phyloP scores from a whole-genome alignment of 2,888 invertebrate species.

The Microctonus aethiopoides region DNA sequence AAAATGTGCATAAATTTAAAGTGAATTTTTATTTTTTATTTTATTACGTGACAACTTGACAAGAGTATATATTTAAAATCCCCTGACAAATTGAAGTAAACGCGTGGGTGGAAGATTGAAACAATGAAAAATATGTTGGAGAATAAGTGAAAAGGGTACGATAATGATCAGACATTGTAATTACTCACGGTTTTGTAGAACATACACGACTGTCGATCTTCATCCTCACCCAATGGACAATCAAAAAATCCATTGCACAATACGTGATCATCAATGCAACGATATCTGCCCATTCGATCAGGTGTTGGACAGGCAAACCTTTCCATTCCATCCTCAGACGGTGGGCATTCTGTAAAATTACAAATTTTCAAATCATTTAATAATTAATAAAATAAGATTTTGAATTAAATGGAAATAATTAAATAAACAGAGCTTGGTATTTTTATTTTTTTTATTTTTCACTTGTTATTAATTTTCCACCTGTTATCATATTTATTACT shows the following conservation, averaged over 20 bases:
- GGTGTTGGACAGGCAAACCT: slow-evolving; percentile 94
- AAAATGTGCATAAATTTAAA: not conserved
- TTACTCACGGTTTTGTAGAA: slow-evolving; percentile 93
- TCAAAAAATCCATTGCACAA: slow-evolving; percentile 95
- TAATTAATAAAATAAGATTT: too few species aligned
- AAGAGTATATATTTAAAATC: slow-evolving; percentile 2
- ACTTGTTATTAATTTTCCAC: not conserved
- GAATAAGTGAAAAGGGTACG: not conserved
- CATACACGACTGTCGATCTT: slow-evolving; percentile 94
- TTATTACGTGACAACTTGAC: not conserved
- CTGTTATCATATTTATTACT: not conserved
- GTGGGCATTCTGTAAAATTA: slow-evolving; percentile 88
- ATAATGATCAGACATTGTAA: not conserved
- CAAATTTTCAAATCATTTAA: too few species aligned
- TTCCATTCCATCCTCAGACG: slow-evolving; percentile 93
- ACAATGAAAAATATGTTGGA: not conserved
- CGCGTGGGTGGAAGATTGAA: too few species aligned
- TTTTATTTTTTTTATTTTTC: too few species aligned
- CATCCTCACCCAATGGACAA: slow-evolving; percentile 93
- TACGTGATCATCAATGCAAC: slow-evolving; percentile 95
- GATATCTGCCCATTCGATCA: slow-evolving; percentile 90
- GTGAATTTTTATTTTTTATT: too few species aligned
- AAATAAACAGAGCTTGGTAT: too few species aligned
- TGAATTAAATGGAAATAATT: too few species aligned
- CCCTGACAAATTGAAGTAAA: not conserved